A percentile compares a stretch with the other conserved stretches of the same genome.
Evolutionary conservation across 2,888 invertebrate genomes (phyloP).

Genomic region (Agriopis marginaria): DNA sequence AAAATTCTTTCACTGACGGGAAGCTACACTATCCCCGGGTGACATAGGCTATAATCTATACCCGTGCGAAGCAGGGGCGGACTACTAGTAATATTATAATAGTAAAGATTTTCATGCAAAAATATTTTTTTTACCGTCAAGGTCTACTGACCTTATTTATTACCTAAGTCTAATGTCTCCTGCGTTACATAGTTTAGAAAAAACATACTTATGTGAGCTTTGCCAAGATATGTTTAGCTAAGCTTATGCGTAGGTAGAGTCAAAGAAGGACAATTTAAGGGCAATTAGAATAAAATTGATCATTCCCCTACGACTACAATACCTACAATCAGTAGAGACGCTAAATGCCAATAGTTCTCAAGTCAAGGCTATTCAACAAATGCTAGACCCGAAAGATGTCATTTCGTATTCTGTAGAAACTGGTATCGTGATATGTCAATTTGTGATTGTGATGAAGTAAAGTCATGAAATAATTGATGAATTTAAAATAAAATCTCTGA

Average conservation of each 20-base stretch:
- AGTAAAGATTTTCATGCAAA: no score
- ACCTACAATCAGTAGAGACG: constrained; percentile 34
- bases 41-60: no score
- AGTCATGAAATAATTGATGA: constrained; percentile 4
- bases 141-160: no score
- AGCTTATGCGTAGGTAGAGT: not conserved
- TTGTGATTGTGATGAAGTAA: constrained; percentile 49
- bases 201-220: not conserved
- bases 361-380: constrained; percentile 60
- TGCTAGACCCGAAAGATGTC: constrained; percentile 51
- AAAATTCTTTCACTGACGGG: no score
- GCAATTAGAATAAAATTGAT: constrained; percentile 18
- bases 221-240: not conserved
- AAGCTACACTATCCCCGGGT: no score
- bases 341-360: constrained; percentile 64
- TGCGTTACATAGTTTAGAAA: not conserved
- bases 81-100: no score
- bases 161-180: no score
- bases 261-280: constrained; percentile 4
- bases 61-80: no score
- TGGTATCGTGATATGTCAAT: constrained; percentile 72
- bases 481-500: constrained; percentile 2
- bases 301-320: constrained; percentile 19
- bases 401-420: constrained; percentile 44
- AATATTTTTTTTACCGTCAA: no score